Conservation (phyloP, 1,140 invertebrate genomes). For the Zaprionus tsacasi region DNA sequence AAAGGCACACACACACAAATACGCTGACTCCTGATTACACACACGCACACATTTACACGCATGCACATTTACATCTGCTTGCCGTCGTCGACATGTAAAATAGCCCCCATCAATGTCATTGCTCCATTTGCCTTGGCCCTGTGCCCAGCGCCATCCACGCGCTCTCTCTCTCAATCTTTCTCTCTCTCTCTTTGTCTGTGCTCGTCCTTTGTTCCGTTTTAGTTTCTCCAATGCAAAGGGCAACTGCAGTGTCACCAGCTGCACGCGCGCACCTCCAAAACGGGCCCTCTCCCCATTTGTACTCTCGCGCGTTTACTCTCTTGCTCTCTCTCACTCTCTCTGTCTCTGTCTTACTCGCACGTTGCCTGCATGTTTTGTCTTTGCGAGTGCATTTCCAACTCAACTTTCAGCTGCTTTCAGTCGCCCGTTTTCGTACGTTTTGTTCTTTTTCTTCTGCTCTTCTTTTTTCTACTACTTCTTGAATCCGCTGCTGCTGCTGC, state of each 20-base stretch:
- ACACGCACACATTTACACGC: not conserved
- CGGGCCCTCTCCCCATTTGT: not conserved
- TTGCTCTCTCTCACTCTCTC: constrained; percentile 8
- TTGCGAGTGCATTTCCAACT: constrained; percentile 55
- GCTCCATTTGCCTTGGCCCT: constrained; percentile 70
- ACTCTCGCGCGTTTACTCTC: constrained; percentile 1
- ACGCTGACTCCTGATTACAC: not conserved
- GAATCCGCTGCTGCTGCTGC: constrained; percentile 3
- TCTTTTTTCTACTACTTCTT: constrained; percentile 20
- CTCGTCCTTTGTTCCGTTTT: constrained; percentile 51
- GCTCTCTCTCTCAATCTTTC: not conserved
- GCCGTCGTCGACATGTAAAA: not conserved
- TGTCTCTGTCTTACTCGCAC: constrained; percentile 18
- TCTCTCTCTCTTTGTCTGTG: constrained; percentile 2
- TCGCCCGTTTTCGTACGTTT: constrained; percentile 1
- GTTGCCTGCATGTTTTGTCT: constrained; percentile 27
- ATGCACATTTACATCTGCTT: not conserved
- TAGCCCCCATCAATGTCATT: constrained; percentile 51
- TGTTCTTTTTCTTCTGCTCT: constrained; percentile 20
- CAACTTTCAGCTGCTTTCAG: constrained; percentile 41
- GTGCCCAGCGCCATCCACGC: constrained; percentile 50
- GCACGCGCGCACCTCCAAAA: constrained; percentile 55
- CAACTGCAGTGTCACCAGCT: constrained; percentile 65
- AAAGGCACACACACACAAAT: not conserved
- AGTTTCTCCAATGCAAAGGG: constrained; percentile 39